phyloP scores from a whole-genome alignment of 2,113 vertebrate genomes.

The Cyanocitta stelleri region DNA sequence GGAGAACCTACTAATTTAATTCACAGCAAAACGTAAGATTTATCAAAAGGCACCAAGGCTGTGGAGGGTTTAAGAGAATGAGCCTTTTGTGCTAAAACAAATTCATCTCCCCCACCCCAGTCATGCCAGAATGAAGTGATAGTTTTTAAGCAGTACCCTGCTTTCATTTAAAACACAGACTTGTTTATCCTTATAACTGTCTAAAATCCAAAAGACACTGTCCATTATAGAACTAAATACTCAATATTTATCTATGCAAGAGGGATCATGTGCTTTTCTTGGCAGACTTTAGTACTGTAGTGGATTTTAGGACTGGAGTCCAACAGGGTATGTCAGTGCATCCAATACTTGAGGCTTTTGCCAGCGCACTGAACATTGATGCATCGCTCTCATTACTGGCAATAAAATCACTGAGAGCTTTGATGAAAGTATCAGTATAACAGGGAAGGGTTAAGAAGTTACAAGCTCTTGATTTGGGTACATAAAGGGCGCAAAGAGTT shows the following conservation, averaged over 20 bases:
- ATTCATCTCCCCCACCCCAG: not conserved
- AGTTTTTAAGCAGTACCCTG: not conserved
- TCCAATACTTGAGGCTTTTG: not conserved
- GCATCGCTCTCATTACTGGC: accelerated
- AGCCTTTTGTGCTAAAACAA: not conserved
- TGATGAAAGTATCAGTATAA: not conserved
- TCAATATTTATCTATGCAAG: not conserved
- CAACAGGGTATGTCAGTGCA: not conserved
- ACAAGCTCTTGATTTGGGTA: not conserved
- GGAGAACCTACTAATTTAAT: not conserved
- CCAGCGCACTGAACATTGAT: not conserved
- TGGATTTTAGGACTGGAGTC: not conserved
- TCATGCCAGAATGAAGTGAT: not conserved
- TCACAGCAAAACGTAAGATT: not conserved
- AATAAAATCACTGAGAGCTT: not conserved
- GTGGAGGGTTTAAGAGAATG: not conserved
- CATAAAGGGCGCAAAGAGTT: not conserved
- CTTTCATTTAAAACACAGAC: not conserved
- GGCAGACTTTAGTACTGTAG: not conserved
- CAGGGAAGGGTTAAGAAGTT: not conserved
- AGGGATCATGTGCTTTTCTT: not conserved
- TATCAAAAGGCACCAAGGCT: not conserved
- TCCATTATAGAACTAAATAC: not conserved
- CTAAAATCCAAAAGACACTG: not conserved
- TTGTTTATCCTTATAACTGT: not conserved